Evolutionary conservation across 2,888 invertebrate species (phyloP), one percentile per base, ranked within the genome.

Genomic region (Apamea crenata): DNA sequence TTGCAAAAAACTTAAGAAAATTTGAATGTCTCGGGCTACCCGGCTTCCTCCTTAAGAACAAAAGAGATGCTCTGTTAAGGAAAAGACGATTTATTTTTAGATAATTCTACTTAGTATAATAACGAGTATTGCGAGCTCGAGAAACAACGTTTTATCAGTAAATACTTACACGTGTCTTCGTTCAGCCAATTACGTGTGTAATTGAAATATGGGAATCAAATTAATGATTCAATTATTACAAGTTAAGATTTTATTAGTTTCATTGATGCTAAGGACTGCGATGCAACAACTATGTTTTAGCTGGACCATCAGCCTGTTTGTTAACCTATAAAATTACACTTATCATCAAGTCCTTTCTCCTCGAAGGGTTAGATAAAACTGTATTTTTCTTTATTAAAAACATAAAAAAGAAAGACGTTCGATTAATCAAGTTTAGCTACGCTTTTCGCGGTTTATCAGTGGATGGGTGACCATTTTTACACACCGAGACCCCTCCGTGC

Each of bases 121-220:
- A 70, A 40, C 3, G 32, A 32, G 25, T 10, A 76, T 21, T 36
- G 4, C 12, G 50, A 61, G 16, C 16, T 61, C 80, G 16, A 61
- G 25, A 50, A 50, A 66, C 29, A 25, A 66, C 3, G 16, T n/a
- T 67, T 67, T 6, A 50, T 50, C 16, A 40, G 25, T 81, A 56
- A 53, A 44, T 8, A 59, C 47, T 32, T 44, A 74, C 80, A 81
- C 74, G 66, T 80, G 74, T 59, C 56, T n/a, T 12, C 21, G 12
- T 40, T 73, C 6, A 47, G 40, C 29, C 81, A 73, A 72, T 81
- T 56, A 81, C 25, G 29, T n/a, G 8, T 5, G 1, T 32, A 63
- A 70, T 44, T 80, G 63, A 32, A 47, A 50, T 80, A 53, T 70
- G 50, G 1, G 67, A 44, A 53, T 36, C 63, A 68, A 29, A 68